These are phyloP conservation scores for Hemistola chrysoprasaria DNA, from an alignment of 2,888 invertebrate species.

Conservation along the genomic window DNA sequence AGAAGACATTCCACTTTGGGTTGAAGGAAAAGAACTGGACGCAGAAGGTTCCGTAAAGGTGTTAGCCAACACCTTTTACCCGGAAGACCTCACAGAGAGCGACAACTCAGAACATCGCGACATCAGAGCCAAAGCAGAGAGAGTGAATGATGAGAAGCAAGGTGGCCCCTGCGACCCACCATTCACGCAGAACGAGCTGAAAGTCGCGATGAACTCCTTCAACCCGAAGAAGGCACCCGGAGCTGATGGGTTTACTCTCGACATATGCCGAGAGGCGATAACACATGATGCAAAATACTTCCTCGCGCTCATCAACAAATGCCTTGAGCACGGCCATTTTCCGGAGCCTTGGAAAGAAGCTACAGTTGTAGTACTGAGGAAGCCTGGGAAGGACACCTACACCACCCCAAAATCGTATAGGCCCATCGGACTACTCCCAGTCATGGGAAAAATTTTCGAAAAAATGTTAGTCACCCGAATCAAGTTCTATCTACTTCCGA, in stretches of 20 bases:
- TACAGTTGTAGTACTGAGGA: not conserved
- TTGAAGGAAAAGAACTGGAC: not conserved
- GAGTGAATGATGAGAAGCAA: no score
- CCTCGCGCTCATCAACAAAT: no score
- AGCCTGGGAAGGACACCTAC: conserved; percentile 1
- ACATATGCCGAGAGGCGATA: not conserved
- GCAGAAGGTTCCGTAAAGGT: not conserved
- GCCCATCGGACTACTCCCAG: not conserved
- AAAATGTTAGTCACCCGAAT: no score
- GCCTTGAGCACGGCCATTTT: no score
- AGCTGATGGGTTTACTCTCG: not conserved
- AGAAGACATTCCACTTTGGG: not conserved
- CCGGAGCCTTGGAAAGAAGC: not conserved
- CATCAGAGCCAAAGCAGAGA: no score
- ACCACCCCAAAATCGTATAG: conserved; percentile 7
- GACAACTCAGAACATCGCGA: no score
- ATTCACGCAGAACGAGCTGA: conserved; percentile 14
- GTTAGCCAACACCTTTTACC: conserved; percentile 2
- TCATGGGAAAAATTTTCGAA: no score
- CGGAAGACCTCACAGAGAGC: not conserved
- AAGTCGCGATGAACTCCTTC: not conserved
- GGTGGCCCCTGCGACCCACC: conserved; percentile 12
- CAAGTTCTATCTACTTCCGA: no score
- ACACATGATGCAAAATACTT: no score
- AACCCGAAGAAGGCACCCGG: conserved; percentile 4